Percentiles rank a stretch among this genome's conserved stretches.
These are phyloP conservation scores for Hypena proboscidalis DNA, from an alignment of 2,888 invertebrate genomes.

Conservation along the genomic window DNA sequence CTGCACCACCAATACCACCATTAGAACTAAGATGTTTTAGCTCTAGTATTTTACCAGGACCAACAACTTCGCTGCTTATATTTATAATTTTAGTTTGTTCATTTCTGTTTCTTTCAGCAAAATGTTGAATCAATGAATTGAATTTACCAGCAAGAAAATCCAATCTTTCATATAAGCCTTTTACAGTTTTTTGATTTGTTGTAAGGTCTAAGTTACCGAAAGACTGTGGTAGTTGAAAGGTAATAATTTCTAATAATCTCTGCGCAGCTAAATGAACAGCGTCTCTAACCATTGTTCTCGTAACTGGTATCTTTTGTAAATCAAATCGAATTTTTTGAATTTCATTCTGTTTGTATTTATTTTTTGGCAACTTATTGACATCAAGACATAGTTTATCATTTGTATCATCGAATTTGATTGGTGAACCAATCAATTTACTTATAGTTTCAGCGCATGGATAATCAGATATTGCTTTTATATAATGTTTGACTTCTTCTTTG, in stretches of 20 bases:
- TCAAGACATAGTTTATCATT: constrained; percentile 29
- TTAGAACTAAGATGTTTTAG: constrained; percentile 40
- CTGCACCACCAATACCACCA: constrained; percentile 50
- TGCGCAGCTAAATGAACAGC: constrained; percentile 36
- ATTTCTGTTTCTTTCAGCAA: constrained; percentile 10
- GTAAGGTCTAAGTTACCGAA: constrained; percentile 52
- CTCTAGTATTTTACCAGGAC: constrained; percentile 36
- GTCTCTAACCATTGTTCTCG: constrained; percentile 30
- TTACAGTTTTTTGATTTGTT: constrained; percentile 19
- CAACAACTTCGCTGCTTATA: constrained; percentile 38
- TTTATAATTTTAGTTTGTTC: constrained; percentile 26
- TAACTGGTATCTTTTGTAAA: constrained; percentile 37
- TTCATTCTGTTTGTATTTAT: constrained; percentile 31
- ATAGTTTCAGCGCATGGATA: constrained; percentile 37
- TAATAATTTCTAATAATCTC: constrained; percentile 29
- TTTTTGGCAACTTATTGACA: constrained; percentile 27
- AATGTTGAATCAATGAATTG: constrained; percentile 23
- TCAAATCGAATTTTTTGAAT: constrained; percentile 26
- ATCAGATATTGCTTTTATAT: constrained; percentile 26
- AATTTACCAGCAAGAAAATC: constrained; percentile 30
- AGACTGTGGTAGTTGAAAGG: constrained; percentile 41
- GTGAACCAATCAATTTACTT: constrained; percentile 45
- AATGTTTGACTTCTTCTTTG: constrained; percentile 30
- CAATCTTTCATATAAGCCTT: constrained; percentile 16
- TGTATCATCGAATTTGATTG: constrained; percentile 32